Evolutionary conservation across 1,140 invertebrate species (phyloP), one percentile per base, ranked within the genome.

Genomic region (Cheumatopsyche charites): DNA sequence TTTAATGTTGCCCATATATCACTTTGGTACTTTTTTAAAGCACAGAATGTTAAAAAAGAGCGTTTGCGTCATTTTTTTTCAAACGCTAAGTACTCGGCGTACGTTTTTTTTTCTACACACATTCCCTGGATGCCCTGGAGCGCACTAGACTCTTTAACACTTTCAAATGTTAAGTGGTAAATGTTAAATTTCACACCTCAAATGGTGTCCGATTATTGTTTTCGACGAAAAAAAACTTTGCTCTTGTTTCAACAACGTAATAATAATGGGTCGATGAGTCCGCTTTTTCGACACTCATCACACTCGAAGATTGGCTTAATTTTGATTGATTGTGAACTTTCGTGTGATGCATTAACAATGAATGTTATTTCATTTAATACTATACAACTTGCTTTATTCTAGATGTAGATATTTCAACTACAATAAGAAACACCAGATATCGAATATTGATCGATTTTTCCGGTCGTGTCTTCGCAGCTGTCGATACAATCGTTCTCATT

Each of bases 1-100:
- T 68, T 68, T 68, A 68, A 68, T 68, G 66, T 55, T 36, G 23
- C n/a, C 15, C 66, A 68, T 68, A 68, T 68, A 68, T 68, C 66
- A 68, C 66, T 55, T 41, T 68, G 45, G 49, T 58, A 21, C 45
- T 68, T 68, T 66, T 68, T 42, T 21, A 68, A 21, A 13, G 43
- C 23, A 43, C 21, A 47, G 43, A 66, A 47, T 12, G 15, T 25
- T 36, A 62, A 25, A 12, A 25, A 26, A 36, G 29, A 36, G 9
- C 29, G 29, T 36, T 36, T 36, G 9, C 29, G 29, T 36, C 29
- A 36, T 36, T 36, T 36, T 36, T 36, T 36, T 36, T 9, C 29
- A 9, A 3, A 9, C 29, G 29, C 29, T 36, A 36, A 36, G 29
- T 36, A 36, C 29, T 49, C 45, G 13, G 3, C 45, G 45, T 49